phyloP scores from a whole-genome alignment of 2,113 vertebrate genomes.

The Ptilorrhoa leucosticta region DNA sequence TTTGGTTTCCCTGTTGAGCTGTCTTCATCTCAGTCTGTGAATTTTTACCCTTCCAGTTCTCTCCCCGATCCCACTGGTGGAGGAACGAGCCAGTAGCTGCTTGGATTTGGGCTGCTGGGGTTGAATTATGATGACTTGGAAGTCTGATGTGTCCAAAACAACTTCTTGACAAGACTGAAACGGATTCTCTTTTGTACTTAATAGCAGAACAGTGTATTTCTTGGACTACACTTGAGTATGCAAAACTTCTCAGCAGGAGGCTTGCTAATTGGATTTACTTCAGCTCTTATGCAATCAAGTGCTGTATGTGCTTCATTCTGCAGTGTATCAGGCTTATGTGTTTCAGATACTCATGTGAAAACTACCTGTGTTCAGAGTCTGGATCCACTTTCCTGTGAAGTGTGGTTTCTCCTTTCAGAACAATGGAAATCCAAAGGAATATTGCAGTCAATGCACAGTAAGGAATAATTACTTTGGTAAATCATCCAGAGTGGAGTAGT shows the following conservation, averaged over 20 bases:
- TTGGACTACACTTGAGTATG: background rate
- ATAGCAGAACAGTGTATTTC: background rate
- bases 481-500: background rate
- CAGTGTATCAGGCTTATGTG: background rate
- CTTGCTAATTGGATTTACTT: background rate
- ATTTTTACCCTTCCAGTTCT: background rate
- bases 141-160: background rate
- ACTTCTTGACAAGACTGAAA: background rate
- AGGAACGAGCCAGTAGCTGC: fast-evolving
- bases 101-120: background rate
- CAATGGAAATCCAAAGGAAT: background rate
- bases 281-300: background rate
- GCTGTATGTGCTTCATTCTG: background rate
- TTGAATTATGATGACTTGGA: background rate
- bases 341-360: background rate
- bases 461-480: background rate
- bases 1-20: background rate
- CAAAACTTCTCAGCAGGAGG: background rate
- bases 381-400: background rate
- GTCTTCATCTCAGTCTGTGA: too few species aligned
- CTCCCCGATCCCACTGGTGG: background rate
- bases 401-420: background rate
- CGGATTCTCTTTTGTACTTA: background rate
- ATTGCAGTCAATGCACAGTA: background rate
- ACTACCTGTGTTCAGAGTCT: background rate